These are phyloP conservation scores for Athripsodes cinereus DNA, from an alignment of 2,888 invertebrate genomes.

Conservation along the genomic window DNA sequence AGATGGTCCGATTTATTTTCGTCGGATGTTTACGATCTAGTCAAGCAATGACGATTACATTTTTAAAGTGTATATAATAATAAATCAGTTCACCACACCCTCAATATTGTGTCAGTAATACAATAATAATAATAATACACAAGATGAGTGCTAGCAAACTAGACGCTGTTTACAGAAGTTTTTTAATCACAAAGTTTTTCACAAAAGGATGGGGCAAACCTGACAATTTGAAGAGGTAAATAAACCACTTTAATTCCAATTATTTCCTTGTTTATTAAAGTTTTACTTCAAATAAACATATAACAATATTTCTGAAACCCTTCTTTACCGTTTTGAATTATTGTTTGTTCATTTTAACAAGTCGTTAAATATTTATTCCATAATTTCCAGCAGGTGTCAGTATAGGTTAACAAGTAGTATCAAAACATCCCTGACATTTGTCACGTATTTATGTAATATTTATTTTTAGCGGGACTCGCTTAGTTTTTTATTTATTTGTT, in stretches of 20 bases:
- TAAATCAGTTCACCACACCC: no score
- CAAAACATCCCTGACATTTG: slow-evolving; percentile 10
- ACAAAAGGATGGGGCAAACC: slow-evolving; percentile 96
- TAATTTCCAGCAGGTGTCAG: no score
- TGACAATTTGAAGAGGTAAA: slow-evolving; percentile 76
- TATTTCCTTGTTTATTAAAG: background rate
- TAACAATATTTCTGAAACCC: background rate
- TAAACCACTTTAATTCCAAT: background rate
- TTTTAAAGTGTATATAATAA: no score
- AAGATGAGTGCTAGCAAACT: slow-evolving; percentile 58
- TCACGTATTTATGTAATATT: slow-evolving; percentile 16
- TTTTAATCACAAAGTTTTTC: slow-evolving; percentile 86
- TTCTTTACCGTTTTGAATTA: no score
- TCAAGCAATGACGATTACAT: slow-evolving; percentile 8
- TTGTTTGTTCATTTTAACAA: no score
- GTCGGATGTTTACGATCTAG: slow-evolving; percentile 17
- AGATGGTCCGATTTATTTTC: slow-evolving; percentile 7
- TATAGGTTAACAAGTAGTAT: slow-evolving; percentile 2
- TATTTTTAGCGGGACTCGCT: background rate
- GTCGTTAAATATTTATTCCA: no score
- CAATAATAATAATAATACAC: no score
- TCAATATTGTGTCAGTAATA: no score
- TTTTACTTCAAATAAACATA: background rate
- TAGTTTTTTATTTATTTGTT: background rate
- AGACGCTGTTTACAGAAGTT: slow-evolving; percentile 77